Base-by-base conservation (phyloP, 2,113 vertebrate species). In the Rhegmatorhina hoffmannsi region DNA sequence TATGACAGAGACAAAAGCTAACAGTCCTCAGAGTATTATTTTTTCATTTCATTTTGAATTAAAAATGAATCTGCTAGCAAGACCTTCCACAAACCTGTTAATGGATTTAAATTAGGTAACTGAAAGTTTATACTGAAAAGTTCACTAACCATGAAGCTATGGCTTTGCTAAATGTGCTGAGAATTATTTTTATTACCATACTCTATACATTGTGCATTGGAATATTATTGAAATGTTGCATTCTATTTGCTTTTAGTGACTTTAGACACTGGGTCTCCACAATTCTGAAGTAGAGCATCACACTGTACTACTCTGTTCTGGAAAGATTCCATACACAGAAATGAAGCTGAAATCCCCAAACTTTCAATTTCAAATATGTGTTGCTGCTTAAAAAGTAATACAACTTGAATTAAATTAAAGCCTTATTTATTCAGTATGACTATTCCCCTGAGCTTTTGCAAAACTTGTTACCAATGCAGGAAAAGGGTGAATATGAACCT, bases 11-110 rank as follows among this genome's bases (percentile, higher is more conserved):
- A 17, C 38, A 87, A 77, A 85, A 72, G 69, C 25, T 55, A 77
- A 83, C 34, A 55, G 38, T 84, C 87, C 68, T 73, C 43, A 58
- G 52, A 79, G 44, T 43, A 70, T 90, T 66, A 67, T 49, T 79
- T 87, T 74, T 84, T 92, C 31, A 52, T 84, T 84, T 53, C 28
- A 6, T 44, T 92, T 96, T 90, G 81, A 89, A 59, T 93, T 82
- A 55, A 43, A 91, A 60, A 67, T 53, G 4, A 60, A 81, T 86
- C 17, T 43, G 8, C 23, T 67, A 47, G 10, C 25, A 91, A 64
- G 58, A 86, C 29, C 24, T 62, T 84, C 18, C 13, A 44, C 20
- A 47, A 84, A 0, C 2, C 5, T 89, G 29, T 58, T 64, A 80
- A 46, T 46, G 21, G 24, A 59, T 56, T 92, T 74, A 60, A 72